A percentile compares a stretch with the other conserved stretches of the same genome.
Conservation (phyloP, 1,140 invertebrate species). For the Eurosta solidaginis region DNA sequence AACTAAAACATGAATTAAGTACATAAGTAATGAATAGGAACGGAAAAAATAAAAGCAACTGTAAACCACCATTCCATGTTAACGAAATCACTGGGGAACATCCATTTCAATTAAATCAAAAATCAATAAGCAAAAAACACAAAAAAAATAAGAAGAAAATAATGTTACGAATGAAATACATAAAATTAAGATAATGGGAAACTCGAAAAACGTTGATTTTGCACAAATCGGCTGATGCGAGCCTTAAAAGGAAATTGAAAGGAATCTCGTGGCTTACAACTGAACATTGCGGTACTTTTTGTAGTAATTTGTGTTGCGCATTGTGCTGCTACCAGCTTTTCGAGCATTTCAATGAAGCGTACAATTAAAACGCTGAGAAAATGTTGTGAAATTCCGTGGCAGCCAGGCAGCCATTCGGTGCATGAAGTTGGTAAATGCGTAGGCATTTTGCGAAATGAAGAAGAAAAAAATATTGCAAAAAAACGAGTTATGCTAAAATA, state of each 20-base stretch:
- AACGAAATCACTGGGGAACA: background rate
- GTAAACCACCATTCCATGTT: background rate
- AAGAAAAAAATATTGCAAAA: background rate
- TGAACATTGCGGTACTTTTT: background rate
- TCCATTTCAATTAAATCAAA: no score
- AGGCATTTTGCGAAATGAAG: background rate
- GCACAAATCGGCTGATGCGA: background rate
- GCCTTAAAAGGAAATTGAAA: conserved; percentile 12
- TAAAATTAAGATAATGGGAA: conserved; percentile 17
- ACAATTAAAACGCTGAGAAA: background rate
- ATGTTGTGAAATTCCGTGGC: background rate
- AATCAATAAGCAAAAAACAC: no score
- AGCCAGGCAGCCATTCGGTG: background rate
- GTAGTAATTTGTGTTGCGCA: background rate
- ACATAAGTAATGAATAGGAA: background rate
- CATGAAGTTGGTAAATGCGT: background rate
- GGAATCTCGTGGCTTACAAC: background rate
- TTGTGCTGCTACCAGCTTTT: background rate
- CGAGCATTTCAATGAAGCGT: no score
- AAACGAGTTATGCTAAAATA: background rate
- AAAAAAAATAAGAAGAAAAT: background rate
- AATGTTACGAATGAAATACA: background rate
- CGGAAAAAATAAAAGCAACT: background rate
- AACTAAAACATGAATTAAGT: background rate
- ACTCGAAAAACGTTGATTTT: background rate